Conservation (phyloP, 1,140 invertebrate genomes). For the Scaptomyza hsui region DNA sequence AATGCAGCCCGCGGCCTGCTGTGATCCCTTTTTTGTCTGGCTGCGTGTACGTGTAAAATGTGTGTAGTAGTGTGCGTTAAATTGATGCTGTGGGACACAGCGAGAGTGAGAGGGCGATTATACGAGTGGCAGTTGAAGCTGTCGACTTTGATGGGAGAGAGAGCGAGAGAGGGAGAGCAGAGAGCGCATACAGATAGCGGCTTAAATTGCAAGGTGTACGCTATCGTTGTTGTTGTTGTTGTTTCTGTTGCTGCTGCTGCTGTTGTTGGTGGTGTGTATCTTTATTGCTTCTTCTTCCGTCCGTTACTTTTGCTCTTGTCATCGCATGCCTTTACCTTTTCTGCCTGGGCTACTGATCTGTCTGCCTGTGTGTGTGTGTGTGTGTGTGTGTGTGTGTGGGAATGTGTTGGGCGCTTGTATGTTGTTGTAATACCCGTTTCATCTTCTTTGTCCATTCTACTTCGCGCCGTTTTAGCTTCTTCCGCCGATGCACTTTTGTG, state of each 20-base stretch:
- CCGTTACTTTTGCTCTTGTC: conserved; percentile 75
- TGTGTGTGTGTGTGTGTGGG: conserved; percentile 10
- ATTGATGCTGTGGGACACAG: conserved; percentile 34
- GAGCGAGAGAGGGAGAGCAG: conserved; percentile 21
- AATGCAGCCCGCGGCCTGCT: conserved; percentile 26
- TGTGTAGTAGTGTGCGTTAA: conserved; percentile 22
- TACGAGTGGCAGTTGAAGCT: conserved; percentile 9
- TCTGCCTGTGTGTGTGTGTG: conserved; percentile 16
- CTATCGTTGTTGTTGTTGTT: conserved; percentile 41
- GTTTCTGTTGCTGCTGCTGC: conserved; percentile 36
- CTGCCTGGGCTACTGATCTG: conserved; percentile 42
- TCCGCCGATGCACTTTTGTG: conserved; percentile 78
- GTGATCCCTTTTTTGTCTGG: conserved; percentile 43
- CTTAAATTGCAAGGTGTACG: conserved; percentile 82
- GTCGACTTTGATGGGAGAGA: conserved; percentile 27
- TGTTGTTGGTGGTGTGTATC: conserved; percentile 67
- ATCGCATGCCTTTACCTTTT: conserved; percentile 60
- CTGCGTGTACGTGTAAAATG: not conserved
- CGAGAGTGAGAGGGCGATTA: conserved; percentile 13
- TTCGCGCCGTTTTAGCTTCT: conserved; percentile 79
- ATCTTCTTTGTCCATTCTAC: conserved; percentile 75
- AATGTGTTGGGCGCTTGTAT: conserved; percentile 8
- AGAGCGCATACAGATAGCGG: conserved; percentile 70
- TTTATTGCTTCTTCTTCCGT: conserved; percentile 78
- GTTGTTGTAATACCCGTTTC: conserved; percentile 77